These are phyloP conservation scores for Eilema sororculum DNA, from an alignment of 2,888 invertebrate species.

Conservation along the genomic window DNA sequence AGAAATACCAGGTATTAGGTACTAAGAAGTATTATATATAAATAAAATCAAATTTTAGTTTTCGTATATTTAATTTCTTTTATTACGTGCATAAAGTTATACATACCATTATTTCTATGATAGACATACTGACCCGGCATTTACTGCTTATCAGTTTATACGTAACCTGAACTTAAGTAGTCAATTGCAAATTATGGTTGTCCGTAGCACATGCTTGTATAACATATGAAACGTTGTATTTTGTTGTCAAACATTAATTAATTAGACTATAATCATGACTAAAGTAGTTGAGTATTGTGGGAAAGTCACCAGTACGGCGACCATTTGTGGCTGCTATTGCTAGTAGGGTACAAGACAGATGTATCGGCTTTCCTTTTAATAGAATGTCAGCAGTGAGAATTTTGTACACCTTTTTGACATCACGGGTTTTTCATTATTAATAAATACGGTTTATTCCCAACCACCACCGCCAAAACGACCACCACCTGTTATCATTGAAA, in stretches of 20 bases:
- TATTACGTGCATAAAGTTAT: too few relatives aligned
- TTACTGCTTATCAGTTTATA: constrained; percentile 3
- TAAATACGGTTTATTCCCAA: too few relatives aligned
- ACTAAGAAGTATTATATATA: too few relatives aligned
- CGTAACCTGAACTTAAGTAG: neutral
- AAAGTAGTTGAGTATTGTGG: neutral
- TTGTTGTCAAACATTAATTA: constrained; percentile 1
- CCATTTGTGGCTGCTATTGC: neutral
- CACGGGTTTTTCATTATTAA: too few relatives aligned
- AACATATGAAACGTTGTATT: neutral
- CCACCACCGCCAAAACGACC: too few relatives aligned
- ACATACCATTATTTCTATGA: constrained; percentile 3
- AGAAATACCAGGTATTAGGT: too few relatives aligned
- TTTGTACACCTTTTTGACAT: too few relatives aligned
- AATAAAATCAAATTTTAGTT: too few relatives aligned
- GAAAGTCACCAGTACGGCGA: neutral
- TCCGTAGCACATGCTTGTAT: neutral
- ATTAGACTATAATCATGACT: neutral
- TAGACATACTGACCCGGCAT: neutral
- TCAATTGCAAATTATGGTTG: neutral
- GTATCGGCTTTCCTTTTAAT: neutral
- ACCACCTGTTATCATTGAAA: too few relatives aligned
- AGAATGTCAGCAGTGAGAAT: neutral
- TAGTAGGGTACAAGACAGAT: neutral
- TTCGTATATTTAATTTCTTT: too few relatives aligned